Conservation (phyloP, 2,797 vertebrate genomes). For the Masticophis lateralis region DNA sequence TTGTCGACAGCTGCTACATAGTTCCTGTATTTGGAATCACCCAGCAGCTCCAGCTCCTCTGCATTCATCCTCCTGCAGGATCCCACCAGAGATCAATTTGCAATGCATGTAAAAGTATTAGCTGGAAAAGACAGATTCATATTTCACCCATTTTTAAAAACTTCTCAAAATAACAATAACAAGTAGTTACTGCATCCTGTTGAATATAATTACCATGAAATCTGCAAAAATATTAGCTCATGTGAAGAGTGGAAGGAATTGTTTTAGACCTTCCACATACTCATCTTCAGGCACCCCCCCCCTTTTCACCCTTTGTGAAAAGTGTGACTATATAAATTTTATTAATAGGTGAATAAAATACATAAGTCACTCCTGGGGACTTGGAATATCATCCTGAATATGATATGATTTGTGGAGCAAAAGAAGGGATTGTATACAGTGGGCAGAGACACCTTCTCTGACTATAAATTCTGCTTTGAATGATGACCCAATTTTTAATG, state of each 20-base stretch:
- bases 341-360: not conserved
- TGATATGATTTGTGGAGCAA: not conserved
- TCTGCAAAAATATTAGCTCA: not conserved
- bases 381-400: not conserved
- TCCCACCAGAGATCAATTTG: constrained; percentile 77
- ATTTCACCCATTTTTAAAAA: not conserved
- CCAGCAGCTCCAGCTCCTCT: constrained; percentile 94
- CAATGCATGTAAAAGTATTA: constrained; percentile 81
- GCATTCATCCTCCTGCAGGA: constrained; percentile 93
- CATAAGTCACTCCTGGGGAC: not conserved
- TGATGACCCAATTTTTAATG: not conserved
- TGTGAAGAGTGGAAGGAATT: not conserved
- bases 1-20: constrained; percentile 98
- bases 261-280: not conserved
- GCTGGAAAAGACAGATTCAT: constrained; percentile 63
- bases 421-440: not conserved
- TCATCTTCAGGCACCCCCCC: not conserved
- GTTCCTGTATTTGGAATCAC: constrained; percentile 98
- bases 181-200: constrained; percentile 7
- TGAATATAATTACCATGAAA: not conserved
- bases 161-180: not conserved
- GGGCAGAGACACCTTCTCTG: not conserved
- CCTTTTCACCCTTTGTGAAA: not conserved
- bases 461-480: not conserved
- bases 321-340: not conserved